Percentiles rank a stretch among this genome's conserved stretches.
Evolutionary conservation across 2,888 invertebrate genomes (phyloP).

Genomic region (Ophonus ardosiacus): DNA sequence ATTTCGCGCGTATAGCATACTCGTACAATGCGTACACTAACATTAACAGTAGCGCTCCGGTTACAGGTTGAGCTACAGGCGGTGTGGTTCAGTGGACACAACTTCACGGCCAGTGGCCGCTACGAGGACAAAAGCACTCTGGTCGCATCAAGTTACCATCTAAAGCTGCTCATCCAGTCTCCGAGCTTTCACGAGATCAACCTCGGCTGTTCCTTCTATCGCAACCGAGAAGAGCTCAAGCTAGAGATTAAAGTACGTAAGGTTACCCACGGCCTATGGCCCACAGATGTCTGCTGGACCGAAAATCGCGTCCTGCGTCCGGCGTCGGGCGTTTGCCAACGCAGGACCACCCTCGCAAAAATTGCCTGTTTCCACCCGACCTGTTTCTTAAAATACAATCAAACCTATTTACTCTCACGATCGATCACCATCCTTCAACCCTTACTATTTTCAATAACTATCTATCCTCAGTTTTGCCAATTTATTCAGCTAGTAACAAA

Average conservation of each 20-base stretch:
- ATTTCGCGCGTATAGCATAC: neutral
- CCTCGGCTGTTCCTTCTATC: slow-evolving; percentile 82
- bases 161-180: slow-evolving; percentile 85
- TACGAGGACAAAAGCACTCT: slow-evolving; percentile 87
- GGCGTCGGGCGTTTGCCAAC: too few relatives aligned
- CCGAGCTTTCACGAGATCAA: slow-evolving; percentile 85
- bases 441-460: neutral
- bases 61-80: slow-evolving; percentile 82
- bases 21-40: neutral
- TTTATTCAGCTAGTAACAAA: neutral
- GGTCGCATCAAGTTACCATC: slow-evolving; percentile 80
- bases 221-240: slow-evolving; percentile 83
- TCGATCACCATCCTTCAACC: neutral
- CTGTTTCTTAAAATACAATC: slow-evolving; percentile 43
- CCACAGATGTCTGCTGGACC: slow-evolving; percentile 33
- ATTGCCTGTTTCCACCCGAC: slow-evolving; percentile 29
- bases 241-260: slow-evolving; percentile 81
- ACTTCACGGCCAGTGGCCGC: slow-evolving; percentile 83
- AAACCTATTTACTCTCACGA: slow-evolving; percentile 1
- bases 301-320: neutral
- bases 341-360: slow-evolving; percentile 1
- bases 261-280: slow-evolving; percentile 67
- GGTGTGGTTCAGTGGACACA: slow-evolving; percentile 89
- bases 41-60: slow-evolving; percentile 16
- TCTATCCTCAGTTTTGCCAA: neutral